Evolutionary conservation across 2,888 invertebrate species (phyloP).

Genomic region (Chymomyza procnemis): DNA sequence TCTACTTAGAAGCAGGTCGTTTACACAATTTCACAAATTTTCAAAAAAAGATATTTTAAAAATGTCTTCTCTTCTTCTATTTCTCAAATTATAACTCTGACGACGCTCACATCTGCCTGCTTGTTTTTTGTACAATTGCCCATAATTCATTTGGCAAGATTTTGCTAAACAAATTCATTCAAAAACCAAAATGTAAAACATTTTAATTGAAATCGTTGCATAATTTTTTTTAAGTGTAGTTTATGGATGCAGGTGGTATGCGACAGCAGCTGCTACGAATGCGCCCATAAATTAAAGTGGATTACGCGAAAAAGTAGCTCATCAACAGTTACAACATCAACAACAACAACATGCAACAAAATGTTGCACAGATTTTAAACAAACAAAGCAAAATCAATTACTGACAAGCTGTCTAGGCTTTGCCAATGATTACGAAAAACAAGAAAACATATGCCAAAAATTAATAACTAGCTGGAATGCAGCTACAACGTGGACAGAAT

Average conservation of each 20-base stretch:
- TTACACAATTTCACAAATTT: too few relatives aligned
- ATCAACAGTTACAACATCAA: constrained; percentile 11
- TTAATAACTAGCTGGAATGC: constrained; percentile 22
- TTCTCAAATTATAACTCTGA: too few relatives aligned
- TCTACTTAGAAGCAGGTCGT: too few relatives aligned
- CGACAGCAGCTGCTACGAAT: constrained; percentile 3
- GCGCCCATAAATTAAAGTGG: constrained; percentile 18
- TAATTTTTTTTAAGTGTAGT: not conserved
- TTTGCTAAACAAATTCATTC: too few relatives aligned
- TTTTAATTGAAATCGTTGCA: too few relatives aligned
- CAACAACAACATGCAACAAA: not conserved
- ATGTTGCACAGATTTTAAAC: not conserved
- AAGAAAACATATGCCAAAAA: constrained; percentile 44
- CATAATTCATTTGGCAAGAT: too few relatives aligned
- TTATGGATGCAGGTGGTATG: not conserved
- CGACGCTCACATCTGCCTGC: too few relatives aligned
- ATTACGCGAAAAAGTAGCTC: constrained; percentile 26
- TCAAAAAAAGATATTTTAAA: too few relatives aligned
- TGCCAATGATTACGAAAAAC: constrained; percentile 4
- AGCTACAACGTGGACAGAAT: constrained; percentile 12
- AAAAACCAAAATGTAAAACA: too few relatives aligned
- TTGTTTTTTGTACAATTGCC: too few relatives aligned
- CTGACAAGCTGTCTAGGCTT: constrained; percentile 46
- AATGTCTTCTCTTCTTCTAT: too few relatives aligned
- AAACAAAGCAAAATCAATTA: constrained; percentile 56